Percentiles rank a stretch among this genome's conserved stretches.
Conservation (phyloP, 2,797 vertebrate genomes). For the Sebastes vulpes region DNA sequence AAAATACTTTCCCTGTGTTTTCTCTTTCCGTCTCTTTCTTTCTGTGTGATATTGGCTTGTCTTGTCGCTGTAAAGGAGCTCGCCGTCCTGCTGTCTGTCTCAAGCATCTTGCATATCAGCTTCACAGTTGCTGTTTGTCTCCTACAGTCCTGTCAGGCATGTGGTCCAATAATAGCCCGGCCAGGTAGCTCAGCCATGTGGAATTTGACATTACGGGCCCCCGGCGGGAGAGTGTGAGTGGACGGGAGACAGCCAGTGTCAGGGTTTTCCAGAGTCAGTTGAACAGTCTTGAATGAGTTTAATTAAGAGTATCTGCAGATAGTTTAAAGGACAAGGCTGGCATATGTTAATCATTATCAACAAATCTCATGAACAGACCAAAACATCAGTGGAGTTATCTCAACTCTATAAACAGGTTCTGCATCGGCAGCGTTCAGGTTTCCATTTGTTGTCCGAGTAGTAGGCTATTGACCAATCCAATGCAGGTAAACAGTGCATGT, state of each 20-base stretch:
- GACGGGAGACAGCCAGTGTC: constrained; percentile 66
- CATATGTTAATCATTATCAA: neutral
- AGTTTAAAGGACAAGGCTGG: neutral
- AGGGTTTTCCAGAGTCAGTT: constrained; percentile 2
- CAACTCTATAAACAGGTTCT: too few relatives aligned
- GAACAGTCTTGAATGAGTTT: neutral
- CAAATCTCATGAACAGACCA: neutral
- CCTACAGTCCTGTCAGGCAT: constrained; percentile 68
- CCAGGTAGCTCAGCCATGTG: constrained; percentile 84
- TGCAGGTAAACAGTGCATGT: too few relatives aligned
- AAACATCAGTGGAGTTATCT: neutral
- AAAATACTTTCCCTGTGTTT: constrained; percentile 38
- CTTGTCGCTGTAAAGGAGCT: constrained; percentile 25
- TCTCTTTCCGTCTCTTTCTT: neutral
- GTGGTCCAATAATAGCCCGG: constrained; percentile 67
- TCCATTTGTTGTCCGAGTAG: too few relatives aligned
- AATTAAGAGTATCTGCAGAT: constrained; percentile 1
- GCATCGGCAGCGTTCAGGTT: too few relatives aligned
- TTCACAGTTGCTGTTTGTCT: constrained; percentile 57
- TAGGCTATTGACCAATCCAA: too few relatives aligned
- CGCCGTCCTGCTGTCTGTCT: constrained; percentile 44
- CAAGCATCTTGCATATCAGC: constrained; percentile 69
- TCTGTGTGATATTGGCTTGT: constrained; percentile 6
- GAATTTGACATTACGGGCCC: constrained; percentile 82
- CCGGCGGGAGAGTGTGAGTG: constrained; percentile 62